A percentile compares a stretch with the other conserved stretches of the same genome.
These are phyloP conservation scores for Euzophera pinguis DNA, from an alignment of 2,888 invertebrate species.

Conservation along the genomic window DNA sequence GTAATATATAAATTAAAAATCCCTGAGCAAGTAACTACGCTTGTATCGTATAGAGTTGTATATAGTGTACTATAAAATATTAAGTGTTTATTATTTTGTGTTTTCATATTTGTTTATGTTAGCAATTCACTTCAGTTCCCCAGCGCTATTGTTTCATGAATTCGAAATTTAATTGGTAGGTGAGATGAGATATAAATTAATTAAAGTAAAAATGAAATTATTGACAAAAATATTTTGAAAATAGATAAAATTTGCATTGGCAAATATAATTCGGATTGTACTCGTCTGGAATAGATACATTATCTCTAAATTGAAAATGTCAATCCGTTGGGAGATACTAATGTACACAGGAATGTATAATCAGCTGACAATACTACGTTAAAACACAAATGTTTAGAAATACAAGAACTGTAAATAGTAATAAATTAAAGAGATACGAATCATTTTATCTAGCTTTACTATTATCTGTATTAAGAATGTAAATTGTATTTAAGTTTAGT, in stretches of 20 bases:
- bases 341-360: conserved; percentile 65
- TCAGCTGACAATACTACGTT: conserved; percentile 77
- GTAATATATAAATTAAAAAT: conserved; percentile 66
- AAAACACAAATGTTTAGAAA: conserved; percentile 63
- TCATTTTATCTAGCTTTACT: conserved; percentile 66
- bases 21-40: conserved; percentile 64
- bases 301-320: conserved; percentile 33
- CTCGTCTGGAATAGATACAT: conserved; percentile 33
- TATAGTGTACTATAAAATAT: conserved; percentile 61
- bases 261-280: conserved; percentile 28
- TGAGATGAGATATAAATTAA: too few relatives aligned
- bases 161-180: conserved; percentile 13
- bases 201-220: conserved; percentile 1
- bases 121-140: conserved; percentile 27
- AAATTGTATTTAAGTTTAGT: conserved; percentile 62
- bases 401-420: conserved; percentile 47
- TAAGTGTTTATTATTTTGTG: conserved; percentile 33
- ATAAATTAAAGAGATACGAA: conserved; percentile 70
- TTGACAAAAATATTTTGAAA: conserved; percentile 10
- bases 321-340: conserved; percentile 41
- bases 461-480: conserved; percentile 51
- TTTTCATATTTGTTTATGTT: conserved; percentile 27
- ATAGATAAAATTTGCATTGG: conserved; percentile 23
- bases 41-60: conserved; percentile 70
- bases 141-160: conserved; percentile 23